Percentiles rank a stretch among this genome's conserved stretches.
Evolutionary conservation across 2,797 vertebrate genomes (phyloP).

Genomic region (Tauraco hartlaubi): DNA sequence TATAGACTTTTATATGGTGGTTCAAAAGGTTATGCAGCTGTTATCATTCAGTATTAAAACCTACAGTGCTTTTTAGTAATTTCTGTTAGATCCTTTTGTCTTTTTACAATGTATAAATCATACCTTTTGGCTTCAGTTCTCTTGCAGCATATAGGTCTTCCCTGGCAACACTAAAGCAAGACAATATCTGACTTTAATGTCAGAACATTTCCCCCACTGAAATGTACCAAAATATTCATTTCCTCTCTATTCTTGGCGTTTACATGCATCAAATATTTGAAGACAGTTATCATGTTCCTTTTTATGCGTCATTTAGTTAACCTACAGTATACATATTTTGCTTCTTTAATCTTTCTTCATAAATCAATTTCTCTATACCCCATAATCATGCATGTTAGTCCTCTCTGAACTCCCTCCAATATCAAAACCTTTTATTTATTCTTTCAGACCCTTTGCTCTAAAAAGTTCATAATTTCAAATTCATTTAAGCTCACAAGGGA

Average conservation of each 20-base stretch:
- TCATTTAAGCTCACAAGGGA: background rate
- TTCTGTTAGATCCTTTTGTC: background rate
- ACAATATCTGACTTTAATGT: background rate
- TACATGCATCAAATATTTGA: background rate
- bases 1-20: background rate
- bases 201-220: background rate
- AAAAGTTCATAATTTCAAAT: background rate
- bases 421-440: background rate
- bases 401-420: background rate
- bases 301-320: background rate
- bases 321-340: background rate
- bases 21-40: background rate
- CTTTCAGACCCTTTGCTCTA: background rate
- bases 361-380: background rate
- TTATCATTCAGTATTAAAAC: background rate
- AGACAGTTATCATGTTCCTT: background rate
- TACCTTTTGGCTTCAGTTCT: background rate
- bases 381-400: background rate
- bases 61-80: background rate
- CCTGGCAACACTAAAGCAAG: background rate
- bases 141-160: background rate
- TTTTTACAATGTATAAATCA: background rate
- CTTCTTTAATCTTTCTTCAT: slow-evolving; percentile 5
- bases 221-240: background rate
- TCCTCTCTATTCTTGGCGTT: background rate